Base-by-base conservation (phyloP, 2,113 vertebrate species). In the Nematolebias whitei region DNA sequence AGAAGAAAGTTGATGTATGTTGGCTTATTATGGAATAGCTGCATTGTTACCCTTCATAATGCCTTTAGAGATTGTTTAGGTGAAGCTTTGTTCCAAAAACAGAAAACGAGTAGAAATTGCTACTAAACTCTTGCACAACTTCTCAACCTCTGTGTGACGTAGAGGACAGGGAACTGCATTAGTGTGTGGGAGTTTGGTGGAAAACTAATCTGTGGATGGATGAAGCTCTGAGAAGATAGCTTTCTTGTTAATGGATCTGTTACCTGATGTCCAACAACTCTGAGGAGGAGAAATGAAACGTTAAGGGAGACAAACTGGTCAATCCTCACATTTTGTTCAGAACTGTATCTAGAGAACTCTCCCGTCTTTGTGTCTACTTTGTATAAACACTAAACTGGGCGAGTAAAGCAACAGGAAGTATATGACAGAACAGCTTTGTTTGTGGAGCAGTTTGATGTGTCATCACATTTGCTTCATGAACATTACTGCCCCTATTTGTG, bases 331-430 rank as follows among this genome's bases (percentile, higher is more conserved):
- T 67, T 68, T 14, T 4, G 18, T 66, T 35, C 32, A 0, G 12
- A 39, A n/a, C 53, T 64, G 2, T 50, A 45, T 35, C 5, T 10
- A 35, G 32, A 67, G 2, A 63, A 26, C 7, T 39, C 35, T 38
- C 71, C 69, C 57, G 59, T 74, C 83, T 85, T 85, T 86, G 79
- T 89, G 87, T 91, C 84, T 86, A 63, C 75, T n/a, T 73, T 59
- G 56, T 68, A 66, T 87, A 91, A 91, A 92, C 89, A 88, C 51
- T 62, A 57, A 70, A 55, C 48, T 32, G 59, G 75, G 78, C 78
- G 89, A 90, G 88, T 80, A 85, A 87, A 86, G 82, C 87, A 86
- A 87, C 89, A 91, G 92, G 90, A 93, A 92, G 89, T 80, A 86
- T 85, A 69, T 91, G 80, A 88, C 80, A 81, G 65, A 66, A 72